Percentiles rank a stretch among this genome's conserved stretches.
Evolutionary conservation across 2,797 vertebrate genomes (phyloP).

Genomic region (Streptopelia turtur): DNA sequence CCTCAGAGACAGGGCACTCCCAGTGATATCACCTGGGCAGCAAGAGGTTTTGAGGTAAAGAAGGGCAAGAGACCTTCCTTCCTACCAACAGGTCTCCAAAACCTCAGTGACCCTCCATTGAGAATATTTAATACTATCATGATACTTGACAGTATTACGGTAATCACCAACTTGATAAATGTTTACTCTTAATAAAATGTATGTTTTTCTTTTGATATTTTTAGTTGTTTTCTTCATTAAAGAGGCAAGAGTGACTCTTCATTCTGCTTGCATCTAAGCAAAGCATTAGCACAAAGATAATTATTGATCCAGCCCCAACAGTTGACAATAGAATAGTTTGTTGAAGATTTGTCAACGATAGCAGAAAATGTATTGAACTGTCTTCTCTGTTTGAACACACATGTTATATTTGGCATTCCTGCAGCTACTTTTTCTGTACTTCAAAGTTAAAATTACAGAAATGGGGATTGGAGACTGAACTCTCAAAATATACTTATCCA

Average conservation of each 20-base stretch:
- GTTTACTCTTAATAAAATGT: not conserved
- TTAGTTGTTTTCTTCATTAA: not conserved
- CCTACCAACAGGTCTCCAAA: not conserved
- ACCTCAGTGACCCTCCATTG: accelerated
- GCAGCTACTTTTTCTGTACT: not conserved
- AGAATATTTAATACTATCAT: not conserved
- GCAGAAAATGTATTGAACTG: not conserved
- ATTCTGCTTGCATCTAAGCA: not conserved
- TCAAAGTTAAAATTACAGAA: not conserved
- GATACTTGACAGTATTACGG: not conserved
- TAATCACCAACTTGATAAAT: not conserved
- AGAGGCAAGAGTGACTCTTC: not conserved
- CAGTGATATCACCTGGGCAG: not conserved
- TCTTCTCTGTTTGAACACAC: not conserved
- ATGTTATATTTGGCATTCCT: not conserved
- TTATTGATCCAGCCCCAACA: not conserved
- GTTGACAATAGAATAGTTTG: not conserved
- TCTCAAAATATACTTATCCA: not conserved
- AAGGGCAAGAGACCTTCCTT: not conserved
- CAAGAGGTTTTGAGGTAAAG: not conserved
- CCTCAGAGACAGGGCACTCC: not conserved
- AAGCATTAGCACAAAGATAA: not conserved
- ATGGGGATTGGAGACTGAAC: not conserved
- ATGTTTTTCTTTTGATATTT: not conserved
- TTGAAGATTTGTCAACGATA: not conserved